Evolutionary conservation across 2,888 invertebrate species (phyloP).

Genomic region (Euplagia quadripunctaria): DNA sequence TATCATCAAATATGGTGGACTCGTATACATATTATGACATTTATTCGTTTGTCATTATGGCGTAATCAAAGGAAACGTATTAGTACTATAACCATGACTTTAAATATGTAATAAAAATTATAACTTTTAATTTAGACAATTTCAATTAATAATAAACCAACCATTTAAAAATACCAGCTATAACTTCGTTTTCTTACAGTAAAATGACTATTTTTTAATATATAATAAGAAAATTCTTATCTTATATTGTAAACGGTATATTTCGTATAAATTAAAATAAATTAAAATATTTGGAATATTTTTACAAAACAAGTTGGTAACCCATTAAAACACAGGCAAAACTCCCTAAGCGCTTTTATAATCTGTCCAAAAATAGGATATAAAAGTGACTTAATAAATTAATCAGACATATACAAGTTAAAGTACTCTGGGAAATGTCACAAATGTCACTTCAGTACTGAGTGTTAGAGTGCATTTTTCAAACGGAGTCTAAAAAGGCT

Average conservation of each 20-base stretch:
- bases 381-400: background rate
- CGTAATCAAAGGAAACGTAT: background rate
- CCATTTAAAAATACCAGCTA: too few species aligned
- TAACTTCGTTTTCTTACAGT: too few species aligned
- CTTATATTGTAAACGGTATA: too few species aligned
- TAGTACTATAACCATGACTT: background rate
- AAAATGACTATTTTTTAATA: too few species aligned
- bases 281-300: background rate
- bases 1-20: background rate
- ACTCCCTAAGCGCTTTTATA: background rate
- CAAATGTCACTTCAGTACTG: constrained; percentile 1
- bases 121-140: too few species aligned
- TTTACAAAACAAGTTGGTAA: background rate
- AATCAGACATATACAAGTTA: constrained; percentile 2
- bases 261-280: background rate
- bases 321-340: background rate
- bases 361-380: background rate
- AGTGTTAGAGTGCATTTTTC: background rate
- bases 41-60: background rate
- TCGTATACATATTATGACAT: background rate
- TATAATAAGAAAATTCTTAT: too few species aligned
- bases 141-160: too few species aligned
- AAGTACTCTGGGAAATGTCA: constrained; percentile 15
- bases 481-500: background rate
- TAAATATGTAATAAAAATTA: too few species aligned